Base-by-base conservation (phyloP, 2,113 vertebrate species). In the Mola mola region DNA sequence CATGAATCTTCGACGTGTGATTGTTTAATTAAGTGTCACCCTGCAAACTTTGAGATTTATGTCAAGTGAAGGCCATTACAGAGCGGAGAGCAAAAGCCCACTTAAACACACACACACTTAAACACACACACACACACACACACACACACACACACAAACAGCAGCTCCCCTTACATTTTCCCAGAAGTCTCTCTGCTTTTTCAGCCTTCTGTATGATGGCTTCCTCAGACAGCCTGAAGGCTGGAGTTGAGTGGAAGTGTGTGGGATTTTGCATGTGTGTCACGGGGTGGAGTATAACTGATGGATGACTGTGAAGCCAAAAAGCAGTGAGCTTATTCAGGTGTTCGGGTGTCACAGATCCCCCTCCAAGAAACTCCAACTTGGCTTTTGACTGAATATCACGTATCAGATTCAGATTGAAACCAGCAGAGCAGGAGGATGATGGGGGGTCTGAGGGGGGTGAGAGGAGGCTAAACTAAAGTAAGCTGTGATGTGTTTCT, bases 311-410 rank as follows among this genome's bases (percentile, higher is more conserved):
- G 16, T 74, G 49, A 51, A 57, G 57, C 19, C 52, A 52, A 59
- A 73, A 66, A 68, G 77, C 62, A 72, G 31, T 20, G 44, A 49
- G 82, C 78, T 84, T 84, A 83, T 72, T 86, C 82, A 87, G 79
- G 67, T 81, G 72, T n/a, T n/a, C n/a, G n/a, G n/a, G n/a, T 85
- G 73, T 83, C 78, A 78, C 37, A 72, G 74, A 75, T 60, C 62
- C 37, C 70, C 59, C 61, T 55, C 16, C 13, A 22, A 81, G 50
- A 75, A 64, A 69, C 29, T 6, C 17, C 13, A 20, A 56, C 62
- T 46, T 51, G 20, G 20, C 51, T 46, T 76, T 76, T 56, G 48
- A 58, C 52, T 40, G 58, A 34, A 78, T 74, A 86, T 91, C 84
- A 74, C 15, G 59, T 88, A 64, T 88, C 89, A 87, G 44, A 68